Evolutionary conservation across 2,113 vertebrate species (phyloP).

Genomic region (Limanda limanda): DNA sequence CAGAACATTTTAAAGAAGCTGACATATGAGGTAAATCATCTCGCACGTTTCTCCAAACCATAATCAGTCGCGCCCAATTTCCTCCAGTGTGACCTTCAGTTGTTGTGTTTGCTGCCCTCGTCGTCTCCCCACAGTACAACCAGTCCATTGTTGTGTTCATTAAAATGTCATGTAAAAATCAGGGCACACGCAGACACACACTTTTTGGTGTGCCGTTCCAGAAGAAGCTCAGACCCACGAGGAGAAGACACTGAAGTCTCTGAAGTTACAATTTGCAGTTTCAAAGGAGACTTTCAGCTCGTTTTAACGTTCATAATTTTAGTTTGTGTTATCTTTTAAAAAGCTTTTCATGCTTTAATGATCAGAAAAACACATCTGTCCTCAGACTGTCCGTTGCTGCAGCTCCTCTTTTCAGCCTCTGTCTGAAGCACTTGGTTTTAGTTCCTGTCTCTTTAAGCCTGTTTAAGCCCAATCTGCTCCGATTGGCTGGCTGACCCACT

Average conservation of each 20-base stretch:
- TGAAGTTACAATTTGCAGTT: background rate
- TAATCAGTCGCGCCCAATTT: conserved; percentile 59
- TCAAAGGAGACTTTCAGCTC: background rate
- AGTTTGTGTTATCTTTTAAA: too few species aligned
- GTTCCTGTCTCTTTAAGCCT: too few species aligned
- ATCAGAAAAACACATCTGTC: too few species aligned
- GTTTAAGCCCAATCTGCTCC: too few species aligned
- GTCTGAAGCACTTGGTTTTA: too few species aligned
- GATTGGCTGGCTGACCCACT: too few species aligned
- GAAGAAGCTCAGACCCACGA: background rate
- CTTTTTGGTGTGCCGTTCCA: background rate
- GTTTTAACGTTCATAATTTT: too few species aligned
- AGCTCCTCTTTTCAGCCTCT: too few species aligned
- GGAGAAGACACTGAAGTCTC: background rate
- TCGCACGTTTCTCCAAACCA: conserved; percentile 43
- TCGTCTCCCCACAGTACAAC: conserved; percentile 31
- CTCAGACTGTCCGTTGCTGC: too few species aligned
- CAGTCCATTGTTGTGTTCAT: conserved; percentile 41
- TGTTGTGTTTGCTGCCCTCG: conserved; percentile 3
- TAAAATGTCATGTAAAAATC: conserved; percentile 35
- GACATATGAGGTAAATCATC: conserved; percentile 41
- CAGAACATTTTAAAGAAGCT: conserved; percentile 16
- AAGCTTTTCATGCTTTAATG: too few species aligned
- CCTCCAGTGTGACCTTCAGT: conserved; percentile 31
- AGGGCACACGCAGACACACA: background rate